Evolutionary conservation across 2,797 vertebrate genomes (phyloP), one percentile per base, ranked within the genome.

Genomic region (Alca torda): DNA sequence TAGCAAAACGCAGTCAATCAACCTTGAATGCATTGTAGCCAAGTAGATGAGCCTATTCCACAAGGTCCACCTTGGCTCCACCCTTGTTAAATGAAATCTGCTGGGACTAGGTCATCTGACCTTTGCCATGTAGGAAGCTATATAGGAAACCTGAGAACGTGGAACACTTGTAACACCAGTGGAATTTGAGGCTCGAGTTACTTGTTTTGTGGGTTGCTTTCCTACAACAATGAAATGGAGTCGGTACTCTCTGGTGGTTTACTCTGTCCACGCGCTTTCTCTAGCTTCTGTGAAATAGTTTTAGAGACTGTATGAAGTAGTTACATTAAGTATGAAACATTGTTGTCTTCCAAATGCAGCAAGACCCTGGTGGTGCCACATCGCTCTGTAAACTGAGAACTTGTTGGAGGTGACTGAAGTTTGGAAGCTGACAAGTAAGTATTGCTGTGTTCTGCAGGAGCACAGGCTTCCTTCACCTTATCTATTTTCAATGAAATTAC

Each of bases 141-240:
- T 13, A 14, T 10, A 24, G 37, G 63, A 69, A 76, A 35, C 0
- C 1, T 56, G 26, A 73, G 63, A 41, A 57, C 0, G 37, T 37
- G 37, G 37, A 37, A 37, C 37, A 37, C 37, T 54, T 59, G 4
- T 57, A 54, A 54, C 7, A 16, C 13, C 23, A 4, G 30, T 6
- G 18, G 51, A 57, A 37, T 31, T 4, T 57, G 41, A 73, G 53
- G 31, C 16, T 80, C 15, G 17, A 23, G 0, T 25, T 69, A 6
- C 2, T 65, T 56, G 2, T 26, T 5, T 54, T 43, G 4, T 25
- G 19, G 10, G 6, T 65, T 82, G n/a, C 20, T 57, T 80, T 93
- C 10, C 18, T 68, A 6, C 5, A 4, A 4, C 0, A 0, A 16
- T 63, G 72, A 65, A 26, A 50, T 28, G 17, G 24, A 28, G 10